These are phyloP conservation scores for Brienomyrus brachyistius DNA, from an alignment of 2,113 vertebrate species.

Conservation along the genomic window DNA sequence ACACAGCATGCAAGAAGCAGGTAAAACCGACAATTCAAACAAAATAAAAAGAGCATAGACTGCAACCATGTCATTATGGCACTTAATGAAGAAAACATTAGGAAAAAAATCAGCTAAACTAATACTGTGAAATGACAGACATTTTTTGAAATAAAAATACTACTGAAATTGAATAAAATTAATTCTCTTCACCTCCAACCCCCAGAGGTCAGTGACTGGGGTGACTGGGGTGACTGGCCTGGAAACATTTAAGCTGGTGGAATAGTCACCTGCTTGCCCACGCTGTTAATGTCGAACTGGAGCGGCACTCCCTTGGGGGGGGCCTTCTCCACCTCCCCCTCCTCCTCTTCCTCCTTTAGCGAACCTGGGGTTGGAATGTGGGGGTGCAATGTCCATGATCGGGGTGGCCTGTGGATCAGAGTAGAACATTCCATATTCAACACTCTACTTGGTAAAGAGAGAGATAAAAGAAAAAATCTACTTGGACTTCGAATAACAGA, in stretches of 20 bases:
- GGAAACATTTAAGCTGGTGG: neutral
- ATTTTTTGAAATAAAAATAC: neutral
- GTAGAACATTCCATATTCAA: neutral
- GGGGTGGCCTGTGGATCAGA: constrained; percentile 64
- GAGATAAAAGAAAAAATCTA: neutral
- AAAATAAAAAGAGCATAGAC: neutral
- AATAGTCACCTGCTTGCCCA: constrained; percentile 79
- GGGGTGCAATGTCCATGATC: constrained; percentile 73
- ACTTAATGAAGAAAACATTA: neutral
- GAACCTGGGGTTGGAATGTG: constrained; percentile 55
- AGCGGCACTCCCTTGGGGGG: constrained; percentile 90
- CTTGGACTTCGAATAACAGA: neutral
- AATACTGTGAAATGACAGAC: neutral
- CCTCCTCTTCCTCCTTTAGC: constrained; percentile 47
- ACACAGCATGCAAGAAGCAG: neutral
- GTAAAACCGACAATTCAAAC: neutral
- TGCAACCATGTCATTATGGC: neutral
- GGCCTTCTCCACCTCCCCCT: constrained; percentile 70
- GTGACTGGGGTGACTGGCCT: neutral
- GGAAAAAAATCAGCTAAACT: neutral
- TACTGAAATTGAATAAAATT: neutral
- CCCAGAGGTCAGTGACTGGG: neutral
- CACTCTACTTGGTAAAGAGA: neutral
- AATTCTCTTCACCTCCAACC: neutral
- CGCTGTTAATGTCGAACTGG: constrained; percentile 94